phyloP scores from a whole-genome alignment of 2,113 vertebrate genomes.

The Notothenia rossii region DNA sequence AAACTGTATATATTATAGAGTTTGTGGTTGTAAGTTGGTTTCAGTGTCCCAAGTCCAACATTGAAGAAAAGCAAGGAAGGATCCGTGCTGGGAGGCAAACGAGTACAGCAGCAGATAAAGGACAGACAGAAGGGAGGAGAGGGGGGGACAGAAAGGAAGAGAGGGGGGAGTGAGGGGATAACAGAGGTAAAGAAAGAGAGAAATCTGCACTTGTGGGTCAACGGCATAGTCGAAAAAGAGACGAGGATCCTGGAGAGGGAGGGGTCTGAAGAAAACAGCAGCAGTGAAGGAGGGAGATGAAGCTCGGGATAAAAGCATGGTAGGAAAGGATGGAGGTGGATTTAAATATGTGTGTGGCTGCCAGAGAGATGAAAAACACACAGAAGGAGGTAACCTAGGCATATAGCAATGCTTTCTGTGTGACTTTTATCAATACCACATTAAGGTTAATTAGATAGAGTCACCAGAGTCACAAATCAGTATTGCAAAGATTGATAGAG shows the following conservation, averaged over 20 bases:
- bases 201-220: constrained; percentile 57
- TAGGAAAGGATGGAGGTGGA: not conserved
- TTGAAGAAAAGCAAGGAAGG: constrained; percentile 64
- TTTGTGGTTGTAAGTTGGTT: constrained; percentile 58
- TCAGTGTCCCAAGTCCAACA: constrained; percentile 70
- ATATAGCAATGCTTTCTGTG: not conserved
- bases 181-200: constrained; percentile 12
- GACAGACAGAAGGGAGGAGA: constrained; percentile 39
- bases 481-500: not conserved
- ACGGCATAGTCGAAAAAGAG: constrained; percentile 36
- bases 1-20: constrained; percentile 38
- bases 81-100: constrained; percentile 66
- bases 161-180: not conserved
- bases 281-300: not conserved
- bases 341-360: not conserved
- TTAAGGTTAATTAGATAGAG: not conserved
- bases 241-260: constrained; percentile 8
- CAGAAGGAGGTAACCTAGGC: not conserved
- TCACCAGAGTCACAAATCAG: not conserved
- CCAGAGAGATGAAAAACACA: constrained; percentile 2
- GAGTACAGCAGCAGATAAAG: constrained; percentile 64
- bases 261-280: constrained; percentile 10
- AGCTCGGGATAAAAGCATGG: not conserved
- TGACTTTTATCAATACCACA: constrained; percentile 1
- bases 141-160: constrained; percentile 7